Evolutionary conservation across 2,888 invertebrate species (phyloP).

Genomic region (Zootermopsis nevadensis): DNA sequence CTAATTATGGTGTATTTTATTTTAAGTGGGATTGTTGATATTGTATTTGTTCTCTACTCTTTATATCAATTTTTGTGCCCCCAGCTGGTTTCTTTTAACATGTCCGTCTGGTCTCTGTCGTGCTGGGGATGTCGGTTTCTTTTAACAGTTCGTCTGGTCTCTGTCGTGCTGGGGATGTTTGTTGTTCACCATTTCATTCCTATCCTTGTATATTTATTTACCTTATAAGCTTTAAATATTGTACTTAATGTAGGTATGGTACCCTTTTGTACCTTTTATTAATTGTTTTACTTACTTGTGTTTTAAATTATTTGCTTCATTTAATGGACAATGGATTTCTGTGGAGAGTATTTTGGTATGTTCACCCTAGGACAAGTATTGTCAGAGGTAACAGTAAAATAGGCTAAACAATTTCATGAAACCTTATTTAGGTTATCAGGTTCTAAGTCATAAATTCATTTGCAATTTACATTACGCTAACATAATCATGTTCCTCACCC

Average conservation of each 20-base stretch:
- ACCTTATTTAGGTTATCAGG: background rate
- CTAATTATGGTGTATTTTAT: constrained; percentile 14
- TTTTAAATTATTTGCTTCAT: background rate
- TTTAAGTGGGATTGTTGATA: constrained; percentile 39
- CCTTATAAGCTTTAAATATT: constrained; percentile 42
- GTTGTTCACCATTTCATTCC: constrained; percentile 50
- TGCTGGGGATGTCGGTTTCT: constrained; percentile 1
- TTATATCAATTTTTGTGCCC: background rate
- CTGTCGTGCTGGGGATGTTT: constrained; percentile 30
- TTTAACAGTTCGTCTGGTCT: constrained; percentile 7
- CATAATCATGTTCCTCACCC: no score
- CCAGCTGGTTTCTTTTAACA: background rate
- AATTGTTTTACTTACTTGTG: background rate
- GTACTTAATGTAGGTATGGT: background rate
- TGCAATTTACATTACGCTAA: no score
- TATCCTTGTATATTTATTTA: constrained; percentile 41
- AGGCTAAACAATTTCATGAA: background rate
- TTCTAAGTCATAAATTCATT: no score
- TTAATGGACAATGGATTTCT: background rate
- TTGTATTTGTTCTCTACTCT: background rate
- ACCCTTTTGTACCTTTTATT: constrained; percentile 30
- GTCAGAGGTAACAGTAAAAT: background rate
- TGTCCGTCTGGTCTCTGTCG: constrained; percentile 33
- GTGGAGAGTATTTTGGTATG: background rate
- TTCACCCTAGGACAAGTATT: constrained; percentile 27